Conservation (phyloP, 2,113 vertebrate genomes). For the Hippocampus guttulatus region DNA sequence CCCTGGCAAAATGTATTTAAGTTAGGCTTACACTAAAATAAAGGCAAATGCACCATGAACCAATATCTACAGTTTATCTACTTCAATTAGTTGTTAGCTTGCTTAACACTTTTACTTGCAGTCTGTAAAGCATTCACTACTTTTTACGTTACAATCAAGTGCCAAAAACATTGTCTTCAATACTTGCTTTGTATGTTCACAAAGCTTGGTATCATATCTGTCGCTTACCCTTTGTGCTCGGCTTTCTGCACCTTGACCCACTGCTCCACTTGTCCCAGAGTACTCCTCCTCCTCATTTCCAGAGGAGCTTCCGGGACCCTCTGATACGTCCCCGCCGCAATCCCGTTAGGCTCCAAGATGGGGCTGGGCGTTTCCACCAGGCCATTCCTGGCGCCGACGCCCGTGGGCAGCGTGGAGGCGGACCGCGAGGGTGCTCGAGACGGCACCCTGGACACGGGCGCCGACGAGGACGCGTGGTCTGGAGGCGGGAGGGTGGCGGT, state of each 20-base stretch:
- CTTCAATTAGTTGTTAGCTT: no score
- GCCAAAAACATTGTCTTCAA: not conserved
- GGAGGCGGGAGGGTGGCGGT: conserved; percentile 11
- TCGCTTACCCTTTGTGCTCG: conserved; percentile 81
- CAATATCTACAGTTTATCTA: no score
- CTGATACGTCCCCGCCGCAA: conserved; percentile 71
- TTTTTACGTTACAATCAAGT: not conserved
- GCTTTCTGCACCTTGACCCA: conserved; percentile 90
- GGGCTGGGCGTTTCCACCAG: conserved; percentile 67
- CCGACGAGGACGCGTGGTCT: conserved; percentile 55
- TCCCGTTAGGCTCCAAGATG: conserved; percentile 85
- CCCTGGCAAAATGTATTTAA: no score
- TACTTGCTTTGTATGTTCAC: not conserved
- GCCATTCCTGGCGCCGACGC: conserved; percentile 77
- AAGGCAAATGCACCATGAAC: no score
- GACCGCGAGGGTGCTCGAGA: conserved; percentile 64
- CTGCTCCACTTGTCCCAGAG: conserved; percentile 85
- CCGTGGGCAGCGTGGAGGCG: conserved; percentile 59
- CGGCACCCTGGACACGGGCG: conserved; percentile 64
- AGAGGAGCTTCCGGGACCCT: conserved; percentile 68
- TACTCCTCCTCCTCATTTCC: conserved; percentile 76
- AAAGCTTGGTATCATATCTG: not conserved
- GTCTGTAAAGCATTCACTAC: no score
- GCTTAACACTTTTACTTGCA: no score
- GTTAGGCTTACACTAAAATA: no score